Conservation (phyloP, 2,888 invertebrate genomes). For the Atethmia centrago region DNA sequence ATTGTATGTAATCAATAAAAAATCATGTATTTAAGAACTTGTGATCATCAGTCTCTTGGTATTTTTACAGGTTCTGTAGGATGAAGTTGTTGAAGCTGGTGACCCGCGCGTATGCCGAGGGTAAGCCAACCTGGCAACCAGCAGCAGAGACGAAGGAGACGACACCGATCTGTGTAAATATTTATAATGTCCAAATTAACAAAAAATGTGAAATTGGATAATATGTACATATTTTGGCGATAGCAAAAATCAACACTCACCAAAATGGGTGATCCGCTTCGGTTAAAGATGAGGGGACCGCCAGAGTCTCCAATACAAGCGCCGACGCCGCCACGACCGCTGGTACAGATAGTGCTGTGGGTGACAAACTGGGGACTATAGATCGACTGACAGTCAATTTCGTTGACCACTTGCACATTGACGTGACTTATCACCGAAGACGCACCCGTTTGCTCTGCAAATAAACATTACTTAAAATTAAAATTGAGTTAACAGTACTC, state of each 20-base stretch:
- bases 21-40: background rate
- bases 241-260: too few relatives aligned
- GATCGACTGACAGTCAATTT: slow-evolving; percentile 65
- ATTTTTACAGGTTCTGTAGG: slow-evolving; percentile 66
- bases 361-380: slow-evolving; percentile 67
- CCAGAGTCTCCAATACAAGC: slow-evolving; percentile 80
- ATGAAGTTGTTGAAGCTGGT: slow-evolving; percentile 78
- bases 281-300: slow-evolving; percentile 71
- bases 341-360: slow-evolving; percentile 75
- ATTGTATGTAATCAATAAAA: background rate
- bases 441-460: slow-evolving; percentile 70
- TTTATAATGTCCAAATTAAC: too few relatives aligned
- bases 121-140: slow-evolving; percentile 76
- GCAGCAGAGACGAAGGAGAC: slow-evolving; percentile 76
- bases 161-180: slow-evolving; percentile 73
- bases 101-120: slow-evolving; percentile 78
- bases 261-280: slow-evolving; percentile 67
- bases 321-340: slow-evolving; percentile 74
- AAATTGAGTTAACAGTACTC: too few relatives aligned
- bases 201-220: too few relatives aligned
- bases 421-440: slow-evolving; percentile 72
- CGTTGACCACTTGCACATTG: slow-evolving; percentile 72
- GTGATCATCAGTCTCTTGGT: background rate
- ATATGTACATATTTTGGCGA: too few relatives aligned
- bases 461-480: background rate